phyloP scores from a whole-genome alignment of 2,888 invertebrate species.

The Agrochola lota region DNA sequence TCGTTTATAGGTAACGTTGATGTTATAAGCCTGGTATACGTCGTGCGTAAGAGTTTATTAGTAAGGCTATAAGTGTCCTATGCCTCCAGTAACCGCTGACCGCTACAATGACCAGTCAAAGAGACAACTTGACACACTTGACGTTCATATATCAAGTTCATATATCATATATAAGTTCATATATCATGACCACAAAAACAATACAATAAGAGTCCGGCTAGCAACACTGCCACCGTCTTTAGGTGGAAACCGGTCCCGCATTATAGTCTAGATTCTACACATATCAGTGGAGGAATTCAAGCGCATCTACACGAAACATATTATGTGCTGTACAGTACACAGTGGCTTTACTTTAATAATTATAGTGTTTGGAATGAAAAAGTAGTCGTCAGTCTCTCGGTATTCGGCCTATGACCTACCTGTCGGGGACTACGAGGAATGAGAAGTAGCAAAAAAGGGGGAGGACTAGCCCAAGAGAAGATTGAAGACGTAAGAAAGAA shows the following conservation, averaged over 20 bases:
- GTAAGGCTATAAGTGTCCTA: too few relatives aligned
- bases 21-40: too few relatives aligned
- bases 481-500: conserved; percentile 8
- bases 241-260: conserved; percentile 12
- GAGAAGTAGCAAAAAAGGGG: neutral
- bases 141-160: neutral
- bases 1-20: too few relatives aligned
- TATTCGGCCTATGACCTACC: too few relatives aligned
- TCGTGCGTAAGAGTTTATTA: too few relatives aligned
- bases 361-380: neutral
- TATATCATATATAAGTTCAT: too few relatives aligned
- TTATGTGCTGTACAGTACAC: neutral
- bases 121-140: too few relatives aligned
- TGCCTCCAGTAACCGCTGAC: too few relatives aligned
- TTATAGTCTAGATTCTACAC: neutral
- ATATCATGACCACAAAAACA: neutral
- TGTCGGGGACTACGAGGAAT: neutral
- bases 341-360: neutral
- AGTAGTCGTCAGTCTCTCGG: neutral
- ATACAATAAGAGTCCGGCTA: conserved; percentile 4
- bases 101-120: neutral
- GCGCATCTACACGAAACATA: conserved; percentile 5
- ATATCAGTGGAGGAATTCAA: neutral
- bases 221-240: conserved; percentile 6
- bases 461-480: neutral